Conservation (phyloP, 1,140 invertebrate genomes). For the Pygmarrhopalites habei region DNA sequence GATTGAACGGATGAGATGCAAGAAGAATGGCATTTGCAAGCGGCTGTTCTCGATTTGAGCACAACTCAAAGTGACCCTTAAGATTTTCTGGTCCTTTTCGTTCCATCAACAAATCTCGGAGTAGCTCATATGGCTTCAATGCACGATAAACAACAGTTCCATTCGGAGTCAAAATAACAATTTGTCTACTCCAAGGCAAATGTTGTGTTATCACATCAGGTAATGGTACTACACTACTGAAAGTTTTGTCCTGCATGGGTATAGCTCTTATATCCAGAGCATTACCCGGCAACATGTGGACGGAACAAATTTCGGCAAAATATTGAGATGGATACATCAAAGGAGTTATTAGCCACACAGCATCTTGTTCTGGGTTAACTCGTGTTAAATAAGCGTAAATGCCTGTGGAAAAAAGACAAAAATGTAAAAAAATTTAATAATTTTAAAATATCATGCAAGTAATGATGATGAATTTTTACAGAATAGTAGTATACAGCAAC, state of each 20-base stretch:
- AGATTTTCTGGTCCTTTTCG: slow-evolving; percentile 41
- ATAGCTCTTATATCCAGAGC: slow-evolving; percentile 48
- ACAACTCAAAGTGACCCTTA: slow-evolving; percentile 42
- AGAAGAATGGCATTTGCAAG: slow-evolving; percentile 31
- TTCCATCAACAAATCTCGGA: slow-evolving; percentile 25
- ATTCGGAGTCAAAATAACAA: slow-evolving; percentile 77
- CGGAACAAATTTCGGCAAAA: slow-evolving; percentile 29
- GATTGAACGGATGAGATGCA: slow-evolving; percentile 30
- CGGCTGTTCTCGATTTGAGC: slow-evolving; percentile 23
- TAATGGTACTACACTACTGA: slow-evolving; percentile 44
- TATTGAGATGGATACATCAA: slow-evolving; percentile 32
- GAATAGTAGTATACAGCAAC: too few relatives aligned
- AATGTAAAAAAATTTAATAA: background rate
- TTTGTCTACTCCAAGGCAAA: slow-evolving; percentile 62
- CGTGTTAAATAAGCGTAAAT: slow-evolving; percentile 20
- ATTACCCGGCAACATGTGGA: slow-evolving; percentile 45
- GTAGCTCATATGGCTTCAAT: slow-evolving; percentile 33
- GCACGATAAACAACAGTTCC: slow-evolving; percentile 44
- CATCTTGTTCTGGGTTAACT: slow-evolving; percentile 46
- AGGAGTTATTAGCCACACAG: slow-evolving; percentile 41
- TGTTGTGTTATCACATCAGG: slow-evolving; percentile 68
- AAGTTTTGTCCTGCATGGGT: slow-evolving; percentile 45
- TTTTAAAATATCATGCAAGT: too few relatives aligned
- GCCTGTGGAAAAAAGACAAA: slow-evolving; percentile 15
- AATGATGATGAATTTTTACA: too few relatives aligned